A percentile compares a stretch with the other conserved stretches of the same genome.
phyloP scores from a whole-genome alignment of 1,140 invertebrate genomes.

The Dryas iulia region DNA sequence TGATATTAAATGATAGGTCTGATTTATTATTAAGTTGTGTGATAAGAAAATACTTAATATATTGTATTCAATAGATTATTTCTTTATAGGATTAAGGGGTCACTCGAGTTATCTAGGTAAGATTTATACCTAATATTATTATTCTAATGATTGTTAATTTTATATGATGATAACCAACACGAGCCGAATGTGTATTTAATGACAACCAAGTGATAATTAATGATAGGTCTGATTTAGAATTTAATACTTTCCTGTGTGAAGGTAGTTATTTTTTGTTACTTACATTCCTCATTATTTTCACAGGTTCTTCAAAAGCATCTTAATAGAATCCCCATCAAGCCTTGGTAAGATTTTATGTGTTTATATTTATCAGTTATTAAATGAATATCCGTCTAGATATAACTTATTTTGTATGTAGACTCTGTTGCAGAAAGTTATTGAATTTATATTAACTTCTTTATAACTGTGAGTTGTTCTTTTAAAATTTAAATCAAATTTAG shows the following conservation, averaged over 20 bases:
- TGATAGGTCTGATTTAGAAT: conserved; percentile 60
- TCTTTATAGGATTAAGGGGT: background rate
- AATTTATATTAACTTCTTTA: too few relatives aligned
- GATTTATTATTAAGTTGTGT: conserved; percentile 22
- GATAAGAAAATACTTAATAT: background rate
- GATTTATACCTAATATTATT: background rate
- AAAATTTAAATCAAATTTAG: too few relatives aligned
- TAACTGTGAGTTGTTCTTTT: too few relatives aligned
- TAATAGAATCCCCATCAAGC: background rate
- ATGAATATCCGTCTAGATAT: too few relatives aligned
- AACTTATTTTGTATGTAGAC: too few relatives aligned
- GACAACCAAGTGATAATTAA: conserved; percentile 62
- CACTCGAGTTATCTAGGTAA: background rate
- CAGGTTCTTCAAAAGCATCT: background rate
- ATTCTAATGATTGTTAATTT: background rate
- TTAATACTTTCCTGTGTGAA: background rate
- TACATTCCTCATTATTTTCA: background rate
- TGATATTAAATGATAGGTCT: conserved; percentile 69
- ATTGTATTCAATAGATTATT: background rate
- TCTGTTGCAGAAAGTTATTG: too few relatives aligned
- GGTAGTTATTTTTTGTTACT: background rate
- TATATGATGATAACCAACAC: conserved; percentile 58
- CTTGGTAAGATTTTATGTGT: background rate
- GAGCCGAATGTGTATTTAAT: conserved; percentile 61
- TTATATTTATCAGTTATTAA: too few relatives aligned